These are phyloP conservation scores for Moxostoma hubbsi DNA, from an alignment of 2,797 vertebrate species.

Conservation along the genomic window DNA sequence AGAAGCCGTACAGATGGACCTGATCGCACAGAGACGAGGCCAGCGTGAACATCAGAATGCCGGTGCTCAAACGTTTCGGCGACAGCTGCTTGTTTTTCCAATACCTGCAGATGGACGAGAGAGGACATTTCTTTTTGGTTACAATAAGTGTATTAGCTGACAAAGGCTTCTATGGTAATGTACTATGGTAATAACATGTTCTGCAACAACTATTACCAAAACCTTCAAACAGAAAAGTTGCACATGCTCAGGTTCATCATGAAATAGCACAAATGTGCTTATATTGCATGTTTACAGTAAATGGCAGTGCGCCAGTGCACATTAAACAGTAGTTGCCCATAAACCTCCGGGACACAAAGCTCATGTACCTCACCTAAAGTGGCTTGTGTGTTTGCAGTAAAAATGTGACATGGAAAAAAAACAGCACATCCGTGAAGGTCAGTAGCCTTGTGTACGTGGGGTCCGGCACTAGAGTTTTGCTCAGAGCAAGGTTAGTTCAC, in stretches of 20 bases:
- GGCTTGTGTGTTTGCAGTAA: constrained; percentile 13
- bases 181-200: too few species aligned
- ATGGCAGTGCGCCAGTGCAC: neutral
- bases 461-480: constrained; percentile 1
- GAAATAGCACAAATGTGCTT: neutral
- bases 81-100: constrained; percentile 98
- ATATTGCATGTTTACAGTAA: neutral
- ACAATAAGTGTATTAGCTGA: too few species aligned
- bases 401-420: neutral
- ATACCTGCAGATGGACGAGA: constrained; percentile 78
- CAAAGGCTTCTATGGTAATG: too few species aligned
- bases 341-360: constrained; percentile 11
- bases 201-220: neutral
- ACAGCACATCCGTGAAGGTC: constrained; percentile 40
- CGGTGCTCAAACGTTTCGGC: constrained; percentile 95
- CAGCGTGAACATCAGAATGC: constrained; percentile 96
- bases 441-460: constrained; percentile 1
- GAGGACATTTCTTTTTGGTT: neutral
- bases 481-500: constrained; percentile 48
- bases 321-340: constrained; percentile 5
- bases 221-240: neutral
- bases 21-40: constrained; percentile 93
- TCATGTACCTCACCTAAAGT: constrained; percentile 22
- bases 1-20: constrained; percentile 96
- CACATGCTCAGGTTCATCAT: neutral